These are phyloP conservation scores for Ditula angustiorana DNA, from an alignment of 2,888 invertebrate species.

Conservation along the genomic window DNA sequence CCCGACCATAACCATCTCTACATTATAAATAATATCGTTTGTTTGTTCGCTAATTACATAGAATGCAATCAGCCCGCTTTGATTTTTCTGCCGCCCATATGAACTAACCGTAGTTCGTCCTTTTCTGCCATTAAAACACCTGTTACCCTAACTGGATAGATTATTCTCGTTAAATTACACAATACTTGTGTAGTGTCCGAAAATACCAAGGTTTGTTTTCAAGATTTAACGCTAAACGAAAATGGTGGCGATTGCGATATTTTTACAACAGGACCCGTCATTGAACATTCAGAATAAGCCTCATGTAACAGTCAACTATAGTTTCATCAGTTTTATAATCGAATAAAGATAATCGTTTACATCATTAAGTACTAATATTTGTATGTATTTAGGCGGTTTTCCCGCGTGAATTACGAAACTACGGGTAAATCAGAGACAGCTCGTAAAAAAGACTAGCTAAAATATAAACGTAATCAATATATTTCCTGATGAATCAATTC, in stretches of 20 bases:
- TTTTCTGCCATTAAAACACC: constrained; percentile 1
- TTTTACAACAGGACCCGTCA: background rate
- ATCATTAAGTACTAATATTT: background rate
- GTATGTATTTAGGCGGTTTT: background rate
- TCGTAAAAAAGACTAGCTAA: background rate
- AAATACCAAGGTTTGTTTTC: background rate
- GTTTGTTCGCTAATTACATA: constrained; percentile 19
- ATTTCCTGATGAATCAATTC: background rate
- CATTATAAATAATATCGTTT: constrained; percentile 25
- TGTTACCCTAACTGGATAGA: background rate
- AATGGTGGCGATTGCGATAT: background rate
- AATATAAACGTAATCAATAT: background rate
- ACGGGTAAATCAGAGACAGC: background rate
- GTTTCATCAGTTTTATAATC: constrained; percentile 4
- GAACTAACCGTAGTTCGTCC: background rate
- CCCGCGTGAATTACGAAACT: background rate
- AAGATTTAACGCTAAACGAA: background rate
- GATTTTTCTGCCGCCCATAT: background rate
- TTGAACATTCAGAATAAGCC: background rate
- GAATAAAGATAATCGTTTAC: background rate
- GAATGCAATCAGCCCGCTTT: constrained; percentile 4
- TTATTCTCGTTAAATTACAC: background rate
- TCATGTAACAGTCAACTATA: constrained; percentile 4
- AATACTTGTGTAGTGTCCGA: background rate
- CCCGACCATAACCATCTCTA: constrained; percentile 64